Percentiles rank a stretch among this genome's conserved stretches.
phyloP scores from a whole-genome alignment of 2,113 vertebrate species.

The Isurus oxyrinchus region DNA sequence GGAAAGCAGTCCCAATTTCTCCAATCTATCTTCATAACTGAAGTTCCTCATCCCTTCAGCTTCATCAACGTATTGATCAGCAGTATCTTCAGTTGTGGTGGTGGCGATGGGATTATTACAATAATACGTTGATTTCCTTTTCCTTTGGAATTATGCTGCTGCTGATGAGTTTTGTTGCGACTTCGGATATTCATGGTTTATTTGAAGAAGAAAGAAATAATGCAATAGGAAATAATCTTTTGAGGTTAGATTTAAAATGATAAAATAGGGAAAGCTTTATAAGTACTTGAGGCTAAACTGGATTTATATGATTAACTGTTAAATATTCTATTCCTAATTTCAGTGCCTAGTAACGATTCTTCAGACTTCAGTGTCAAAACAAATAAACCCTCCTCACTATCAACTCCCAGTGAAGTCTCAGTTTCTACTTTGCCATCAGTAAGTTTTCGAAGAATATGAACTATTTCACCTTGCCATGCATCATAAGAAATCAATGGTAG shows the following conservation, averaged over 20 bases:
- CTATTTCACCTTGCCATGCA: neutral
- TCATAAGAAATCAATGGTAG: neutral
- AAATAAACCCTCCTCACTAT: neutral
- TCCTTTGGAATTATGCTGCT: neutral
- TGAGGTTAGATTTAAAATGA: neutral
- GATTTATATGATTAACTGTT: neutral
- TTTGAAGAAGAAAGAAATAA: neutral
- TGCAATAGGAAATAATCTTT: neutral
- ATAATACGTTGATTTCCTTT: neutral
- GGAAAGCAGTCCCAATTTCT: no score
- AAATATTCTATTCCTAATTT: conserved; percentile 13
- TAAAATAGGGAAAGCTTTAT: neutral
- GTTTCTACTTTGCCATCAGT: neutral
- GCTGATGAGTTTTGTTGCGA: neutral
- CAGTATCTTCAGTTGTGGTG: neutral
- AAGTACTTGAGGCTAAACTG: neutral
- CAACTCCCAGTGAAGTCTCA: neutral
- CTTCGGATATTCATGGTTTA: neutral
- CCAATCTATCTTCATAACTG: no score
- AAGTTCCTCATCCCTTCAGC: neutral
- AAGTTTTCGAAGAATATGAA: neutral
- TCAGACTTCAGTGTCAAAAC: conserved; percentile 6
- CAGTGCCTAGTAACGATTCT: neutral
- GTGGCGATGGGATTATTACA: neutral
- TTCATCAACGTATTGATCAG: neutral